Conservation (phyloP, 2,888 invertebrate genomes). For the Idaea straminata region DNA sequence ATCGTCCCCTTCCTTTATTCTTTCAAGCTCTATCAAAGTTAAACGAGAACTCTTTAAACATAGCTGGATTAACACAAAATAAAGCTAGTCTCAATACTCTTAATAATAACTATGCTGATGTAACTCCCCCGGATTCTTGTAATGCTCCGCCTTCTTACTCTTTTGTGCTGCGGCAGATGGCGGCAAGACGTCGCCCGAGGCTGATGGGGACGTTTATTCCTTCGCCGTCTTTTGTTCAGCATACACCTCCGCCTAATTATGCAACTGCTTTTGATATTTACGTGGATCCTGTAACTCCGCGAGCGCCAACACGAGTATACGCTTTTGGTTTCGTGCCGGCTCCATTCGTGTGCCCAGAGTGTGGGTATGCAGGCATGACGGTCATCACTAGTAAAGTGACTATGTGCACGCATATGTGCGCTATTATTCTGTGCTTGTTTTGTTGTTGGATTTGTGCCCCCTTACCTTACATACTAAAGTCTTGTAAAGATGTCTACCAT, state of each 20-base stretch:
- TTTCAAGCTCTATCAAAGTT: conserved; percentile 58
- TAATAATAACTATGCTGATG: conserved; percentile 34
- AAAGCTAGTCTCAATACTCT: conserved; percentile 20
- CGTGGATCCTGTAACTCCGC: conserved; percentile 54
- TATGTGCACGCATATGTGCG: conserved; percentile 67
- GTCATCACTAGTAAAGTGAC: conserved; percentile 56
- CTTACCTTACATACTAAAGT: conserved; percentile 62
- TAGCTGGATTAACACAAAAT: conserved; percentile 35
- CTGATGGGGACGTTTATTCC: conserved; percentile 70
- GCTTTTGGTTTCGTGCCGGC: conserved; percentile 62
- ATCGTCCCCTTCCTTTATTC: conserved; percentile 56
- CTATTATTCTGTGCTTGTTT: conserved; percentile 59
- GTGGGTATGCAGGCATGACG: conserved; percentile 64
- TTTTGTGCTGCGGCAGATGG: conserved; percentile 66
- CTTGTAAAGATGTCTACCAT: conserved; percentile 74
- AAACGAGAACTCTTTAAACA: conserved; percentile 48
- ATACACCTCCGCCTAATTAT: conserved; percentile 69
- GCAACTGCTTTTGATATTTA: conserved; percentile 70
- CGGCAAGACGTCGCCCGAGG: conserved; percentile 56
- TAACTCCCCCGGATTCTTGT: conserved; percentile 59
- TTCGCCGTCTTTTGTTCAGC: conserved; percentile 67
- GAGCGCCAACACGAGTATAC: conserved; percentile 45
- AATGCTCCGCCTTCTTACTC: conserved; percentile 73
- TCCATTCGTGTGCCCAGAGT: conserved; percentile 61
- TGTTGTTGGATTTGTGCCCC: conserved; percentile 73